Evolutionary conservation across 2,113 vertebrate species (phyloP).

Genomic region (Erythrolamprus reginae): DNA sequence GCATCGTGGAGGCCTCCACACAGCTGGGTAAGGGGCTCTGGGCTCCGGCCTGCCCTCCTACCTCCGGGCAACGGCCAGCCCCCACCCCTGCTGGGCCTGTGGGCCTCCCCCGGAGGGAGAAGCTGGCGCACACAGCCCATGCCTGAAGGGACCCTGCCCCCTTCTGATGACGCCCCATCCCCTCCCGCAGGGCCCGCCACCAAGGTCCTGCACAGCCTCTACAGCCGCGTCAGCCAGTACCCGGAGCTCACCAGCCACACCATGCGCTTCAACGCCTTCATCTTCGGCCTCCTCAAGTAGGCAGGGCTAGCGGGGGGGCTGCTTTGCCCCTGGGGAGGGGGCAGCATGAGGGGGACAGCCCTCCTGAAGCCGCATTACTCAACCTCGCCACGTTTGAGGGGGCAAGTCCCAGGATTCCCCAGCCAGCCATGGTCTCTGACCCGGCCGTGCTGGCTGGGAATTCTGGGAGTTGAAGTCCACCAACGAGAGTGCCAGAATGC

Average conservation of each 20-base stretch:
- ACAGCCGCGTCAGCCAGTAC: constrained; percentile 88
- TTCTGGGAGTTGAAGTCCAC: background rate
- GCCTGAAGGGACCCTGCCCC: background rate
- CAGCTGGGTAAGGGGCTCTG: constrained; percentile 75
- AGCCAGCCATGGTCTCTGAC: background rate
- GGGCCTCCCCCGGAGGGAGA: background rate
- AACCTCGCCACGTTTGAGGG: background rate
- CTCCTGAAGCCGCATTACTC: background rate
- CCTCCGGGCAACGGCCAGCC: background rate
- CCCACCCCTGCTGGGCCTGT: background rate
- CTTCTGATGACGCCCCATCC: background rate
- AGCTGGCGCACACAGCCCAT: background rate
- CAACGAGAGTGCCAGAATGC: background rate
- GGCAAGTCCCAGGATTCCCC: background rate
- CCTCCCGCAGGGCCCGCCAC: constrained; percentile 84
- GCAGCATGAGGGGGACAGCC: background rate
- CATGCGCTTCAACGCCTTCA: constrained; percentile 95
- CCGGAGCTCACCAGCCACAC: constrained; percentile 86
- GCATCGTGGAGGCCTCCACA: constrained; percentile 90
- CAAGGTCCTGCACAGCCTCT: constrained; percentile 84
- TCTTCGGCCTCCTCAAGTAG: constrained; percentile 97
- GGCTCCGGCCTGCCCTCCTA: background rate
- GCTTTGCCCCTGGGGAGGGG: background rate
- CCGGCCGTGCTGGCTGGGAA: background rate
- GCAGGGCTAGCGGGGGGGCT: constrained; percentile 25